A percentile compares a stretch with the other conserved stretches of the same genome.
Evolutionary conservation across 2,113 vertebrate genomes (phyloP).

Genomic region (Merops nubicus): DNA sequence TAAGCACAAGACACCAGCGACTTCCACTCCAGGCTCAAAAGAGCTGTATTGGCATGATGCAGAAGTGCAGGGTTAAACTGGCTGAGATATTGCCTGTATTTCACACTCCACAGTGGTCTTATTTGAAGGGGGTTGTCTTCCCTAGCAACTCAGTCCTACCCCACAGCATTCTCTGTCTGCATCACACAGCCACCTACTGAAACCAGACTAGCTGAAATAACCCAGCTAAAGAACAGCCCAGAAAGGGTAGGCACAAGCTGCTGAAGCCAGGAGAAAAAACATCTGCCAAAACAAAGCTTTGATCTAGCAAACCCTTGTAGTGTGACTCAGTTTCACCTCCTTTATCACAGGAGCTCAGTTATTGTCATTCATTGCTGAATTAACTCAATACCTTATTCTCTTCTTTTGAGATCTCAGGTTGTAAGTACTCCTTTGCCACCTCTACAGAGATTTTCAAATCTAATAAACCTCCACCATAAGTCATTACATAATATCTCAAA

Average conservation of each 20-base stretch:
- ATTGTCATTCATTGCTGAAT: background rate
- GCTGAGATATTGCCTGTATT: background rate
- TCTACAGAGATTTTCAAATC: background rate
- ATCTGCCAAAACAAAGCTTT: background rate
- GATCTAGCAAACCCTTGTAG: background rate
- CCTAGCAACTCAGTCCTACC: background rate
- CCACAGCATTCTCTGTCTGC: background rate
- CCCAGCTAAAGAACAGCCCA: background rate
- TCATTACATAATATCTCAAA: no score
- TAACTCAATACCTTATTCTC: background rate
- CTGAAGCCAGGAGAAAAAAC: background rate
- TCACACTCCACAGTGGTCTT: background rate
- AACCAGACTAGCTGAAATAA: background rate
- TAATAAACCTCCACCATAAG: no score
- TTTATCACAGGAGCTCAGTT: background rate
- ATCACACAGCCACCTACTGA: background rate
- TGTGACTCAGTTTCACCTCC: background rate
- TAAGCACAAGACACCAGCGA: background rate
- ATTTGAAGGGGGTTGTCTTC: background rate
- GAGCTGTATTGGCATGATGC: rapidly evolving
- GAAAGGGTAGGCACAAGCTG: background rate
- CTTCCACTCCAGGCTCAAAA: background rate
- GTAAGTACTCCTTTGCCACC: background rate
- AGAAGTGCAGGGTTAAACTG: background rate
- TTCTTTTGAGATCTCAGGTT: background rate